Percentiles rank a stretch among this genome's conserved stretches.
Evolutionary conservation across 2,797 vertebrate species (phyloP).

Genomic region (Ciconia nigra): DNA sequence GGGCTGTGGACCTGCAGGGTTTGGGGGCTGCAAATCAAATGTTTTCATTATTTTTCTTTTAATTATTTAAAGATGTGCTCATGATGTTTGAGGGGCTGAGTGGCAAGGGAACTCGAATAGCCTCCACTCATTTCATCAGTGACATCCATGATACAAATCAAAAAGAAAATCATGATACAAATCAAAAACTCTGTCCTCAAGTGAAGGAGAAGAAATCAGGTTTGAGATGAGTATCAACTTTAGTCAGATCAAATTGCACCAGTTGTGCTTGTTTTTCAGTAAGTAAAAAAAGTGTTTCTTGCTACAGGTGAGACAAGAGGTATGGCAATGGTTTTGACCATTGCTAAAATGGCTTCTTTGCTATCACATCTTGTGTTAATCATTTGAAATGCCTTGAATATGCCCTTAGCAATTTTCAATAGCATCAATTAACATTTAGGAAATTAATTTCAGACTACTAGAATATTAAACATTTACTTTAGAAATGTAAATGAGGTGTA

Average conservation of each 20-base stretch:
- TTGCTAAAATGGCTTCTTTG: not conserved
- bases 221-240: not conserved
- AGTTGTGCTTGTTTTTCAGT: not conserved
- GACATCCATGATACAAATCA: accelerated
- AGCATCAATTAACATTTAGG: conserved; percentile 63
- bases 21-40: not conserved
- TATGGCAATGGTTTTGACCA: not conserved
- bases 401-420: conserved; percentile 39
- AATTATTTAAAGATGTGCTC: not conserved
- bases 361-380: not conserved
- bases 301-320: not conserved
- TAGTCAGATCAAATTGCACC: not conserved
- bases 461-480: conserved; percentile 59
- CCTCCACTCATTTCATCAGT: not conserved
- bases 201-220: not conserved
- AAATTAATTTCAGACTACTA: conserved; percentile 28
- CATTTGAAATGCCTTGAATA: not conserved
- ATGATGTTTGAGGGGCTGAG: not conserved
- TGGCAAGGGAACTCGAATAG: too few species aligned
- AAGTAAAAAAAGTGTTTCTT: not conserved
- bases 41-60: accelerated
- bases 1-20: not conserved
- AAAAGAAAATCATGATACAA: accelerated
- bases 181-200: too few species aligned
- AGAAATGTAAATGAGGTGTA: conserved; percentile 29